phyloP scores from a whole-genome alignment of 2,797 vertebrate genomes.

The Gadopsis bispinosus region DNA sequence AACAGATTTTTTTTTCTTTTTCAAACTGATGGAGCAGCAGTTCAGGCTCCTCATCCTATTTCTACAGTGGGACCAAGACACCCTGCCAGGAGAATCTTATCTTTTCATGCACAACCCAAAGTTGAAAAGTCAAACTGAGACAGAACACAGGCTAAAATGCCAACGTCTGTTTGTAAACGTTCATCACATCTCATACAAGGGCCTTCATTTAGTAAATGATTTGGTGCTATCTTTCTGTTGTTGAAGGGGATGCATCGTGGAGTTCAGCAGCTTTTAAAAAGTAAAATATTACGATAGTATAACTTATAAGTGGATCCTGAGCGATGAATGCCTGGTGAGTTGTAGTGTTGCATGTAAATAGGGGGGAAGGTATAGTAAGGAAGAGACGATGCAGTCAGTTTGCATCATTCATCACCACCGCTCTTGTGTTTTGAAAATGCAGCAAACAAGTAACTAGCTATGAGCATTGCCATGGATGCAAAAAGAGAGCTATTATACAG shows the following conservation, averaged over 20 bases:
- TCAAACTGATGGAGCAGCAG: constrained; percentile 17
- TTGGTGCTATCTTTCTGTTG: neutral
- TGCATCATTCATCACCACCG: neutral
- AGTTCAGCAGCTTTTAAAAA: neutral
- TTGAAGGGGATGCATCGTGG: neutral
- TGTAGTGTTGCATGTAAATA: neutral
- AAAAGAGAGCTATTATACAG: neutral
- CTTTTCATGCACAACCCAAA: constrained; percentile 11
- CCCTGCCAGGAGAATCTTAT: constrained; percentile 12
- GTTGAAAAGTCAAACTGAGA: neutral
- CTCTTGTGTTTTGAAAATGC: neutral
- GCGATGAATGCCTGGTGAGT: neutral
- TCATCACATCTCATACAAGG: neutral
- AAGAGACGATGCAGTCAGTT: neutral
- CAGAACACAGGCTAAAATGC: neutral
- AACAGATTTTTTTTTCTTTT: constrained; percentile 17
- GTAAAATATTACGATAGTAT: neutral
- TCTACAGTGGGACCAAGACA: constrained; percentile 1
- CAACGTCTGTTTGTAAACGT: neutral
- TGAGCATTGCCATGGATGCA: neutral
- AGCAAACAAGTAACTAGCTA: neutral
- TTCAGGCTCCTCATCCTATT: constrained; percentile 4
- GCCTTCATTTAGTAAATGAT: neutral
- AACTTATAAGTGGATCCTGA: neutral
- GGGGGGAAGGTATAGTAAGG: neutral